These are phyloP conservation scores for Micropoecilia bifurca DNA, from an alignment of 2,797 vertebrate genomes.

Conservation along the genomic window DNA sequence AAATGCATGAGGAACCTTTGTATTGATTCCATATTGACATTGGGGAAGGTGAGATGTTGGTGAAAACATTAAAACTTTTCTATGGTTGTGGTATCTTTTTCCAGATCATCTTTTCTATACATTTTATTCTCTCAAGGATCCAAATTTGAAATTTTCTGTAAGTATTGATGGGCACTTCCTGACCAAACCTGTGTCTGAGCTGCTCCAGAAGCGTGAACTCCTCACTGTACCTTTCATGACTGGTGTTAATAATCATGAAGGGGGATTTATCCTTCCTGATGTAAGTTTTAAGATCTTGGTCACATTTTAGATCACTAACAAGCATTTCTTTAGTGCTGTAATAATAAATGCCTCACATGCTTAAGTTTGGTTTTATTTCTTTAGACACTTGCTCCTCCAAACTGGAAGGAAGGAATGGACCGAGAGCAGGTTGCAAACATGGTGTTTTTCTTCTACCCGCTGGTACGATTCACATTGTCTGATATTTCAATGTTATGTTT, in stretches of 20 bases:
- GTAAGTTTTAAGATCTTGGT: conserved; percentile 63
- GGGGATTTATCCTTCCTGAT: conserved; percentile 54
- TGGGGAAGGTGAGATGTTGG: conserved; percentile 52
- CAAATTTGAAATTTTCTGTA: background rate
- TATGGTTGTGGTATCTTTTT: background rate
- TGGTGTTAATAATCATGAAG: conserved; percentile 77
- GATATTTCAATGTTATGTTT: conserved; percentile 40
- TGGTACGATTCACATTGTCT: conserved; percentile 62
- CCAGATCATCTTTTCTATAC: background rate
- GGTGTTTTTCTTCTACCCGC: conserved; percentile 21
- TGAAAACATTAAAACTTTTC: background rate
- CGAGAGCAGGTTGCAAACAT: conserved; percentile 19
- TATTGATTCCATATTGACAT: conserved; percentile 36
- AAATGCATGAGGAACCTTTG: conserved; percentile 73
- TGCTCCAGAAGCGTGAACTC: conserved; percentile 60
- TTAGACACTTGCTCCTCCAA: conserved; percentile 62
- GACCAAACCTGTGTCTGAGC: conserved; percentile 61
- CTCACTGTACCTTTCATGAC: conserved; percentile 77
- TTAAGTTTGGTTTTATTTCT: conserved; percentile 19
- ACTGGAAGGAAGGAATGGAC: conserved; percentile 79
- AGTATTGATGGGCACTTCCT: conserved; percentile 72
- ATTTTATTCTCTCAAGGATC: conserved; percentile 47
- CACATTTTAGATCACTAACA: background rate
- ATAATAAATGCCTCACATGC: background rate
- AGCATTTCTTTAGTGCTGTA: background rate